These are phyloP conservation scores for Trogon melanurus DNA, from an alignment of 2,113 vertebrate species.

Conservation along the genomic window DNA sequence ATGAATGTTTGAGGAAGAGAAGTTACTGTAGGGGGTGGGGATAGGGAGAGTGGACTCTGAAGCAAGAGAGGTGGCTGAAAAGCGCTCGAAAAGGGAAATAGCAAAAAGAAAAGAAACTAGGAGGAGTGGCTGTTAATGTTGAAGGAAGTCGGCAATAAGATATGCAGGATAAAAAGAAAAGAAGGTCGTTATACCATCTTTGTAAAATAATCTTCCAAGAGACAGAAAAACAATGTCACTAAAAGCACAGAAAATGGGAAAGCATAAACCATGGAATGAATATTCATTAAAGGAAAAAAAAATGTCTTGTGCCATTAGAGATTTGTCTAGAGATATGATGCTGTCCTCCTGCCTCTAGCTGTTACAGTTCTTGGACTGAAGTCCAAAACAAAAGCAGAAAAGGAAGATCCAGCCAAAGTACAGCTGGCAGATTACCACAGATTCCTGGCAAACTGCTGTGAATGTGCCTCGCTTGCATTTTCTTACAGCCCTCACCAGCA, in stretches of 20 bases:
- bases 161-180: neutral
- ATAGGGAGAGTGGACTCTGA: neutral
- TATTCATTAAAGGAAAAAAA: neutral
- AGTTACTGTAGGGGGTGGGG: neutral
- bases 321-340: neutral
- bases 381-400: conserved; percentile 36
- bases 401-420: conserved; percentile 25
- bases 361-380: conserved; percentile 13
- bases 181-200: neutral
- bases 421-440: neutral
- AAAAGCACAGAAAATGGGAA: neutral
- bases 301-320: neutral
- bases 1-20: neutral
- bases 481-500: conserved; percentile 1
- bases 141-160: neutral
- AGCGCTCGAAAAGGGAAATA: neutral
- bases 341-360: neutral
- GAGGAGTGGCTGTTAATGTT: neutral
- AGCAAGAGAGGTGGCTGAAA: neutral
- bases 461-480: conserved; percentile 10
- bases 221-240: neutral
- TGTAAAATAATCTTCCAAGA: neutral
- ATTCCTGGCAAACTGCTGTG: conserved; percentile 41
- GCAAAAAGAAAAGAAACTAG: neutral
- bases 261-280: neutral